A percentile compares a stretch with the other conserved stretches of the same genome.
Evolutionary conservation across 1,140 invertebrate genomes (phyloP).

Genomic region (Brachionus asplanchnoidis): DNA sequence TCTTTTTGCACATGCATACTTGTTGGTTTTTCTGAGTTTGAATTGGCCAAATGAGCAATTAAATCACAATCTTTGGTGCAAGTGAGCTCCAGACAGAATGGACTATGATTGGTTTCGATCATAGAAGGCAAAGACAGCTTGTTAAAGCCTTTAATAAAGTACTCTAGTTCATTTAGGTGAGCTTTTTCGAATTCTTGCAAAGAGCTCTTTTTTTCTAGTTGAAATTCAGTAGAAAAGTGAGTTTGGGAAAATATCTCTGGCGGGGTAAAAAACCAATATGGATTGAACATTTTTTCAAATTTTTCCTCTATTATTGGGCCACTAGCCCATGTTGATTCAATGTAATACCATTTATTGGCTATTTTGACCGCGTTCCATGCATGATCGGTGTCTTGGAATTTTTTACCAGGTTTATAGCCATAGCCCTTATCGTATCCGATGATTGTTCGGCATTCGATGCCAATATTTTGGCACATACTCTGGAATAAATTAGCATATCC

Average conservation of each 20-base stretch:
- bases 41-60: neutral
- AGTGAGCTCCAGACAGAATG: neutral
- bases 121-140: neutral
- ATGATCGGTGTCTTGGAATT: conserved; percentile 5
- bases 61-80: neutral
- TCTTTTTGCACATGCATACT: neutral
- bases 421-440: neutral
- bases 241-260: neutral
- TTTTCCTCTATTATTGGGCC: neutral
- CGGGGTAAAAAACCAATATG: neutral
- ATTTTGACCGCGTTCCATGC: conserved; percentile 16
- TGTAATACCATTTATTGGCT: neutral
- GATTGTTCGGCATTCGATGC: neutral
- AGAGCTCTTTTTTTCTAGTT: neutral
- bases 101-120: neutral
- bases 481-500: neutral
- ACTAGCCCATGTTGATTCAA: conserved; percentile 2
- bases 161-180: neutral
- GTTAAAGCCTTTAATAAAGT: neutral
- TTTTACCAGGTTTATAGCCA: neutral
- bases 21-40: neutral
- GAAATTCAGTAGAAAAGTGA: neutral
- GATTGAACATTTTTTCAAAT: neutral
- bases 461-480: neutral
- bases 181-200: neutral